These are phyloP conservation scores for Mergus octosetaceus DNA, from an alignment of 2,797 vertebrate genomes.

Conservation along the genomic window DNA sequence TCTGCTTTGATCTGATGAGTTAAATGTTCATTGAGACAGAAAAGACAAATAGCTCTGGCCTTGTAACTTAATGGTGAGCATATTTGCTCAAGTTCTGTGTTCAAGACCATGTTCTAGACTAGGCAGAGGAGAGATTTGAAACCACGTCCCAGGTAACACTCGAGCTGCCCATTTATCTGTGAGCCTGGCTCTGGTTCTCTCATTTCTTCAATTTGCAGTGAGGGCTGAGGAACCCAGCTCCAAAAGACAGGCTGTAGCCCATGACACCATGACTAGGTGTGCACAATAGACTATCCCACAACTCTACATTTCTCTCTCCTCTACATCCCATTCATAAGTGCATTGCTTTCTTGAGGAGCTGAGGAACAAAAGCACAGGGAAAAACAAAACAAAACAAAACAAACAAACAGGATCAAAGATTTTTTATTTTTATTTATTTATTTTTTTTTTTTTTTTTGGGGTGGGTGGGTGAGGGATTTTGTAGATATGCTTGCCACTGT, in stretches of 20 bases:
- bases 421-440: neutral
- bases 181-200: fast-evolving
- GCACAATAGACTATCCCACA: neutral
- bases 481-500: neutral
- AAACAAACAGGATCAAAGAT: neutral
- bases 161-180: neutral
- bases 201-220: neutral
- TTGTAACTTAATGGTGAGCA: neutral
- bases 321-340: neutral
- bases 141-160: neutral
- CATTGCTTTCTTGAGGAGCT: neutral
- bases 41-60: neutral
- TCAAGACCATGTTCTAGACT: neutral
- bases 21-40: neutral
- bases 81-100: neutral
- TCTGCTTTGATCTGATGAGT: neutral
- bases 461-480: too few relatives aligned
- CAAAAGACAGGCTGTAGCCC: neutral
- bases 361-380: neutral
- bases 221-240: neutral
- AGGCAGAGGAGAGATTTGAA: neutral
- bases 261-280: neutral
- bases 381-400: neutral
- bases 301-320: neutral
- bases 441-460: too few relatives aligned